phyloP scores from a whole-genome alignment of 1,140 invertebrate species.

The Chrysoperla carnea region DNA sequence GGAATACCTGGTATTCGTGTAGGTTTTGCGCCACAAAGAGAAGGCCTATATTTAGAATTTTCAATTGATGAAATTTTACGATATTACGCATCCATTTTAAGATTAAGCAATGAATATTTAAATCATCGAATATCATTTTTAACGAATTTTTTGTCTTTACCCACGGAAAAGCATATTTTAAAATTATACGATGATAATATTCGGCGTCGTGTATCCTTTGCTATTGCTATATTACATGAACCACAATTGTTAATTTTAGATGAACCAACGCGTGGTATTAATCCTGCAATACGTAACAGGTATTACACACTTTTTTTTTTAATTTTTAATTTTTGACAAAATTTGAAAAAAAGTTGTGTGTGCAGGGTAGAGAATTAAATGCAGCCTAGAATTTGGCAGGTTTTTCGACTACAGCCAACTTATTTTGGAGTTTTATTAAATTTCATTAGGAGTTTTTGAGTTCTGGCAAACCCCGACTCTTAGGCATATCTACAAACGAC shows the following conservation, averaged over 20 bases:
- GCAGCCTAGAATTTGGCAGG: no score
- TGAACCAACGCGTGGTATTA: slow-evolving; percentile 46
- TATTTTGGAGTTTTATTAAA: no score
- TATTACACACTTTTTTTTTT: slow-evolving; percentile 32
- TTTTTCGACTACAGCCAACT: no score
- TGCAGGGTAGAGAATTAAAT: no score
- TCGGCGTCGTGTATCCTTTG: slow-evolving; percentile 28
- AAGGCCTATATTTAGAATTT: slow-evolving; percentile 30
- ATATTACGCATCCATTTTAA: slow-evolving; percentile 31
- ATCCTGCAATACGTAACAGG: slow-evolving; percentile 40
- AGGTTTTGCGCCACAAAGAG: slow-evolving; percentile 38
- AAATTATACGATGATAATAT: slow-evolving; percentile 8
- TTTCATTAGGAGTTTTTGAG: no score
- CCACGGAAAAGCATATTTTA: neutral
- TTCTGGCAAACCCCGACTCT: no score
- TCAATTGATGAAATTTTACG: slow-evolving; percentile 30
- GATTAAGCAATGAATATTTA: slow-evolving; percentile 13
- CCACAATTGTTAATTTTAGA: slow-evolving; percentile 39
- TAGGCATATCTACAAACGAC: no score
- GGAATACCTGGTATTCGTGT: slow-evolving; percentile 15
- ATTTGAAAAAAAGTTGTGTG: slow-evolving; percentile 51
- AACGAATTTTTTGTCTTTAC: neutral
- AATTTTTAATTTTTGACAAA: slow-evolving; percentile 51
- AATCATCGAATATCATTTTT: neutral
- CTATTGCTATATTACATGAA: slow-evolving; percentile 35